Evolutionary conservation across 2,113 vertebrate species (phyloP).

Genomic region (Trochalopteron elliotii): DNA sequence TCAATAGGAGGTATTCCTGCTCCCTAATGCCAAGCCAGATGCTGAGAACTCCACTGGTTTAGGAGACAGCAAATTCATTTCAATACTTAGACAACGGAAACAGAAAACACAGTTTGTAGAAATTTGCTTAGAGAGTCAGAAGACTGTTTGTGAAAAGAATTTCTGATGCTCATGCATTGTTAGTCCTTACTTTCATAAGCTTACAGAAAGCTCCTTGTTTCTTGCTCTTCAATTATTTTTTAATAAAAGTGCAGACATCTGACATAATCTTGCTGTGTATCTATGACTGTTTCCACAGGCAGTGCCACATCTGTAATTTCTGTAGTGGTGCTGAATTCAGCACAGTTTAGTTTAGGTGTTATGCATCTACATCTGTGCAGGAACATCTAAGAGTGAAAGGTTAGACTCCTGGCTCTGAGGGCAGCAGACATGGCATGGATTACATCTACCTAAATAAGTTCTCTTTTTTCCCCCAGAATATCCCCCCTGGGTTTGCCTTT

Average conservation of each 20-base stretch:
- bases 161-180: background rate
- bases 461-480: background rate
- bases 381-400: background rate
- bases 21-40: background rate
- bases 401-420: background rate
- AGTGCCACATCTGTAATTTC: background rate
- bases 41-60: background rate
- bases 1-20: background rate
- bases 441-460: background rate
- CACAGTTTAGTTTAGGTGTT: background rate
- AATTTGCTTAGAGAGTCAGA: background rate
- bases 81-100: background rate
- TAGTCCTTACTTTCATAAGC: background rate
- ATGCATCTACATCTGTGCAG: background rate
- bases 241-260: background rate
- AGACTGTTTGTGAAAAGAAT: background rate
- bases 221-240: background rate
- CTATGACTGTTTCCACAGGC: background rate
- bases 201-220: background rate
- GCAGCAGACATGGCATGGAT: background rate
- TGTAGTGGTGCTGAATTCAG: background rate
- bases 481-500: background rate
- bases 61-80: background rate
- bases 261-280: background rate
- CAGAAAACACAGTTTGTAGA: background rate